phyloP scores from a whole-genome alignment of 2,113 vertebrate species.

The Hiodon tergisus region DNA sequence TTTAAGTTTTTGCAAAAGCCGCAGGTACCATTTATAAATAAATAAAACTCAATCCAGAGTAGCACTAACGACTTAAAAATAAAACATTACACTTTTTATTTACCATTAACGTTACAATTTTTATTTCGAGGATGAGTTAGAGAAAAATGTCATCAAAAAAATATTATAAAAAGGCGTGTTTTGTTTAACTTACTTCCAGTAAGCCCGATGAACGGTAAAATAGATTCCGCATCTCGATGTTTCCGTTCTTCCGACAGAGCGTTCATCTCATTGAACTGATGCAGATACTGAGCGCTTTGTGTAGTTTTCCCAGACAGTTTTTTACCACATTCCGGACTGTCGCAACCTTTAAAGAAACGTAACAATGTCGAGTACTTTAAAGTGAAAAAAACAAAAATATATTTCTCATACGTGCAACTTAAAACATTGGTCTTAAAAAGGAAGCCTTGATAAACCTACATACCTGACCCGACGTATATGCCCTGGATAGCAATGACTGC shows the following conservation, averaged over 20 bases:
- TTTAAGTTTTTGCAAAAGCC: too few species aligned
- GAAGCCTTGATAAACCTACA: background rate
- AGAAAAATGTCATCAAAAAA: too few species aligned
- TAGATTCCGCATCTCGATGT: constrained; percentile 21
- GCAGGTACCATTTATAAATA: too few species aligned
- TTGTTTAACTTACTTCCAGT: constrained; percentile 32
- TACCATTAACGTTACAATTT: too few species aligned
- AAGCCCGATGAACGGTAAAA: constrained; percentile 40
- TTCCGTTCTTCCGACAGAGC: constrained; percentile 24
- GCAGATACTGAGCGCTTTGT: constrained; percentile 25
- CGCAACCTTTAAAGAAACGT: constrained; percentile 32
- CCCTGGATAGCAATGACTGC: constrained; percentile 18
- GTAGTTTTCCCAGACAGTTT: constrained; percentile 20
- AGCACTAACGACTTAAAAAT: too few species aligned
- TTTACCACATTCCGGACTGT: constrained; percentile 31
- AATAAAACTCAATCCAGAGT: too few species aligned
- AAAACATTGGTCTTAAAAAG: background rate
- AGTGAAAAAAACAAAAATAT: background rate
- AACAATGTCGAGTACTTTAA: background rate
- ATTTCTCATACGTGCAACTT: background rate
- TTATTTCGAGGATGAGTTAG: too few species aligned
- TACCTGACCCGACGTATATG: constrained; percentile 34
- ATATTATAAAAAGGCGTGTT: background rate
- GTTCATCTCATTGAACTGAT: constrained; percentile 47
- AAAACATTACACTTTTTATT: too few species aligned